Evolutionary conservation across 1,140 invertebrate genomes (phyloP), one percentile per base, ranked within the genome.

Genomic region (Pseudomyrmex flavicornis): DNA sequence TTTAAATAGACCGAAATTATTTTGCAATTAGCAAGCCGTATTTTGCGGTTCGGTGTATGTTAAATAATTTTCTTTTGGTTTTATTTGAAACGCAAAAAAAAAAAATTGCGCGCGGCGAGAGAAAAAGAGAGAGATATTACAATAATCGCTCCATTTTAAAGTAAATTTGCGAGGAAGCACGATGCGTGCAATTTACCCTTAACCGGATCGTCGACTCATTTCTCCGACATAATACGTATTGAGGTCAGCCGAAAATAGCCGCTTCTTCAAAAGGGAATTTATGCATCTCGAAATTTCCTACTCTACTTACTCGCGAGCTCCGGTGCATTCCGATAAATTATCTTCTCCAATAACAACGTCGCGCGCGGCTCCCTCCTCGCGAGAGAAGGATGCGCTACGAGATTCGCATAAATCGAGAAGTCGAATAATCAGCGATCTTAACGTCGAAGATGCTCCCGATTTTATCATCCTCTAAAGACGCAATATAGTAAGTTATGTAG

Each of bases 281-380:
- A 70, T 62, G 20, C 48, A 59, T 82, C 48, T 74, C 44, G 69
- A 82, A 62, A 72, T 82, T 82, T 82, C 66, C 69, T 61, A 73
- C 74, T 77, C 62, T 68, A 77, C 48, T 77, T 75, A 63, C 73
- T 77, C 20, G 2, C 26, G 52, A 44, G 26, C 35, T 35, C 12
- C 46, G n/a, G 17, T 56, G 26, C 62, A 77, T 54, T 44, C n/a
- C 17, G 61, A 77, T 77, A 68, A 77, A 66, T 77, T 77, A 77
- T 68, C 46, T 56, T 66, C 62, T 56, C 26, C 26, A 56, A 54
- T 77, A 77, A 68, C 62, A 77, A 77, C 12, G 62, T 8, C 26
- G 35, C 17, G 7, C 12, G 35, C 46, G 12, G 3, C 52, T 44
- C 15, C 7, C 10, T 77, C 17, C 46, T 35, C 35, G 35, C 35